phyloP scores from a whole-genome alignment of 2,888 invertebrate species.

The Morpho deidamia region DNA sequence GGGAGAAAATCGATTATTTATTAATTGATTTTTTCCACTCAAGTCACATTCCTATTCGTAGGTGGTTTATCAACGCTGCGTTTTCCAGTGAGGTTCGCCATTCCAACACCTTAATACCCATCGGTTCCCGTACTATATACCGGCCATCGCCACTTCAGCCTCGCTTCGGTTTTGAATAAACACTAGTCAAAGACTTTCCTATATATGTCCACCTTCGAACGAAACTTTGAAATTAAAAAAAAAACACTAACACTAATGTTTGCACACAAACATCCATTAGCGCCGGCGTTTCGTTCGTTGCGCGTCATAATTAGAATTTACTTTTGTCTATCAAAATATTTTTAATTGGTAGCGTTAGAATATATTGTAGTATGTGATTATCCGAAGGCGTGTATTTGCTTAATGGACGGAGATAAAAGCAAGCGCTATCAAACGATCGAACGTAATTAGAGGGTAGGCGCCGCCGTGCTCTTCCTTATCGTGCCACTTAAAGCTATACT shows the following conservation, averaged over 20 bases:
- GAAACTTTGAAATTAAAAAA: conserved; percentile 1
- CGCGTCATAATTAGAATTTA: conserved; percentile 56
- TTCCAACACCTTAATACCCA: no score
- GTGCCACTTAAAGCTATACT: conserved; percentile 72
- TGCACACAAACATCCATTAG: conserved; percentile 59
- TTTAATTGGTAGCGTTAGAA: conserved; percentile 69
- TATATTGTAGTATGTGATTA: conserved; percentile 71
- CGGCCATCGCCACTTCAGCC: no score
- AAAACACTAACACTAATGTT: conserved; percentile 44
- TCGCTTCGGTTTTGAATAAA: no score
- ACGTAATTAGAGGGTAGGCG: conserved; percentile 62
- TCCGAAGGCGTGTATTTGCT: conserved; percentile 73
- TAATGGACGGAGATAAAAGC: conserved; percentile 77
- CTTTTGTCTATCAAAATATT: conserved; percentile 76
- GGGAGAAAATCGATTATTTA: no score
- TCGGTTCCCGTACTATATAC: no score
- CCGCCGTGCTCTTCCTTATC: conserved; percentile 48
- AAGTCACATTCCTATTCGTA: no score
- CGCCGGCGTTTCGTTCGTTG: conserved; percentile 44
- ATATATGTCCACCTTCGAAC: not conserved
- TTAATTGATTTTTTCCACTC: no score
- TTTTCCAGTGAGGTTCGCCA: no score
- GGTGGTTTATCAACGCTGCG: no score
- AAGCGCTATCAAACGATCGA: conserved; percentile 66
- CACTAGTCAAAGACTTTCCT: no score